A percentile compares a stretch with the other conserved stretches of the same genome.
These are phyloP conservation scores for Gallinago solitaria DNA, from an alignment of 2,797 vertebrate genomes.

Conservation along the genomic window DNA sequence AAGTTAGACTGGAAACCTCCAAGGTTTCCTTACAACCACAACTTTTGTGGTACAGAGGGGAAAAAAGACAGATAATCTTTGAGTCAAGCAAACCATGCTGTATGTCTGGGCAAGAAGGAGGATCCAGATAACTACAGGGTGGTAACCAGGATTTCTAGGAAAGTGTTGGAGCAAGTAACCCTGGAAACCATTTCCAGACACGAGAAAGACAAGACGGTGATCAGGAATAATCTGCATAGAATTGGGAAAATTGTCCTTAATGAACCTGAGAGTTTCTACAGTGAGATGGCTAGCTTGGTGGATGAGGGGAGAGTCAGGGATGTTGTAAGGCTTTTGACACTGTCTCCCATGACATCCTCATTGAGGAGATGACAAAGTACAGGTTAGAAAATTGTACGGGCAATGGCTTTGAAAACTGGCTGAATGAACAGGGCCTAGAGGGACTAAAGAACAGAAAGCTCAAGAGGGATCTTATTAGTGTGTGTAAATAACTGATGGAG, in stretches of 20 bases:
- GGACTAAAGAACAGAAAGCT: neutral
- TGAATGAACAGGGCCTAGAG: neutral
- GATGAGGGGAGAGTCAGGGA: neutral
- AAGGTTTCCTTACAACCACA: neutral
- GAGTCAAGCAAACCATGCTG: neutral
- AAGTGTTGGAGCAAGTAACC: neutral
- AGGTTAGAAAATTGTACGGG: neutral
- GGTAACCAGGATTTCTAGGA: neutral
- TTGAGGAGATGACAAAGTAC: neutral
- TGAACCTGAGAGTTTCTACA: neutral
- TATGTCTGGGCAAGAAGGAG: neutral
- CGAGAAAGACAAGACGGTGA: neutral
- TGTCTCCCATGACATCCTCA: neutral
- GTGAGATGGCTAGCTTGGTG: neutral
- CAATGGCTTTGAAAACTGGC: neutral
- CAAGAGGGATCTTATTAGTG: neutral
- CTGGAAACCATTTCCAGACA: neutral
- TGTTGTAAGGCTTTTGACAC: too few relatives aligned
- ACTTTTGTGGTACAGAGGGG: neutral
- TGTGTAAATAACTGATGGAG: neutral
- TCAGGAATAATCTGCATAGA: neutral
- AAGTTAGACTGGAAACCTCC: neutral
- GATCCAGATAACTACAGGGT: neutral
- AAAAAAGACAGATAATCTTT: neutral
- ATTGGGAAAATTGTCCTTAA: neutral